Evolutionary conservation across 2,797 vertebrate species (phyloP).

Genomic region (Sebastes jordani): DNA sequence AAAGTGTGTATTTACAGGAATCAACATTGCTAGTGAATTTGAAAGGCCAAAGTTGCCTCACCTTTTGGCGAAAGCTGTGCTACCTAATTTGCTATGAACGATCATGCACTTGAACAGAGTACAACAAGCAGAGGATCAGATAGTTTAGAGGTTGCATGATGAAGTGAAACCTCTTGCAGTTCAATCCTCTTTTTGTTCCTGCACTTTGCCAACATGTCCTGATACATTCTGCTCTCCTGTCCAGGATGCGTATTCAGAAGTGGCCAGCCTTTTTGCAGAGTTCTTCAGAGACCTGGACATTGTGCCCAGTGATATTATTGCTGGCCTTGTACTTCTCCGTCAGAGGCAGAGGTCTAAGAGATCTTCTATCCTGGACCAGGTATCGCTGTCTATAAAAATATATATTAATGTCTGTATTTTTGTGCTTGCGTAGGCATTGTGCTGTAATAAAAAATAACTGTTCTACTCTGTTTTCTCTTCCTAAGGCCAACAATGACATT

Average conservation of each 20-base stretch:
- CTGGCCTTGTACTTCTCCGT: conserved; percentile 95
- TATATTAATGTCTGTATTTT: not conserved
- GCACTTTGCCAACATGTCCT: not conserved
- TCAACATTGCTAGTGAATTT: not conserved
- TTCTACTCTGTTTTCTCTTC: conserved; percentile 28
- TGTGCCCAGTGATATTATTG: conserved; percentile 98
- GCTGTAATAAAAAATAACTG: not conserved
- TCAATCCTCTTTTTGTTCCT: not conserved
- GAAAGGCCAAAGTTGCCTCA: not conserved
- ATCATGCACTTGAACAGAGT: not conserved
- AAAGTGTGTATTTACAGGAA: not conserved
- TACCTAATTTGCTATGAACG: not conserved
- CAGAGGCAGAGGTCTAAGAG: conserved; percentile 96
- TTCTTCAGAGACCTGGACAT: conserved; percentile 99
- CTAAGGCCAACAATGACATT: conserved; percentile 97
- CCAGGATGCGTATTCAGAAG: conserved; percentile 98
- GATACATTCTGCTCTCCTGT: conserved; percentile 7
- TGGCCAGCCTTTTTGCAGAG: conserved; percentile 97
- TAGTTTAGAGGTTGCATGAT: not conserved
- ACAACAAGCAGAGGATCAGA: not conserved
- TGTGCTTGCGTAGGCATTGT: not conserved
- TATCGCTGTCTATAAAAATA: conserved; percentile 50
- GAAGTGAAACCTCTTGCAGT: not conserved
- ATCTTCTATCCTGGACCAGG: conserved; percentile 93
- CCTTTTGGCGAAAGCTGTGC: not conserved